Evolutionary conservation across 2,888 invertebrate species (phyloP), one percentile per base, ranked within the genome.

Genomic region (Limnephilus marmoratus): DNA sequence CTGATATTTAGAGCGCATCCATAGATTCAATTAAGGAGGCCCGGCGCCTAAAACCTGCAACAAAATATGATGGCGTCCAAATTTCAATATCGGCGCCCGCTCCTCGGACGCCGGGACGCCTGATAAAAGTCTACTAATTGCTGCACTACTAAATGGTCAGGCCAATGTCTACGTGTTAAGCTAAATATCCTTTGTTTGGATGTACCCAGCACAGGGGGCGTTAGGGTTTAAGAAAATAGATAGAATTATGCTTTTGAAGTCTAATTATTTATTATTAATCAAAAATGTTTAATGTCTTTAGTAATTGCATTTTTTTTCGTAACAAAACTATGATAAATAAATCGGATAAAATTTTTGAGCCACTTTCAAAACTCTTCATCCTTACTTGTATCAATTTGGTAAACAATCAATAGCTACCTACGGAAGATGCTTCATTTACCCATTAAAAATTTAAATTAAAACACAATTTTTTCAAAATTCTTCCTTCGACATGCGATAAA

Each of bases 41-140:
- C 24, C 68, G 68, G 31, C 82, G 82, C 34, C 31, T 37, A 83
- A 83, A 83, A 83, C 29, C 34, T 85, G n/a, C 85, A 41, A 85
- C 85, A 41, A 37, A 85, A 85, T 83, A 83, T 85, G 85, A 85
- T n/a, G 85, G 85, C 45, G 41, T 13, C 41, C 45, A 45, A 85
- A 45, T 85, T 37, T 41, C 41, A 85, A 85, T 45, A 85, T 85
- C 45, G 85, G 85, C 85, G 45, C 45, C 31, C n/a, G 37, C 11
- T 85, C 37, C 85, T 85, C 34, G 85, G 85, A 45, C 15, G 37
- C 37, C 37, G 45, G 45, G 24, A 3, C 34, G 18, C 45, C 88
- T 83, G 91, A 92, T 91, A 91, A 91, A 88, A 83, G 91, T 89
- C 91, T 85, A 88, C 90, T 92, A 92, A 92, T 92, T 92, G 92